Evolutionary conservation across 2,888 invertebrate species (phyloP), one percentile per base, ranked within the genome.

Genomic region (Phymatocera aterrima): DNA sequence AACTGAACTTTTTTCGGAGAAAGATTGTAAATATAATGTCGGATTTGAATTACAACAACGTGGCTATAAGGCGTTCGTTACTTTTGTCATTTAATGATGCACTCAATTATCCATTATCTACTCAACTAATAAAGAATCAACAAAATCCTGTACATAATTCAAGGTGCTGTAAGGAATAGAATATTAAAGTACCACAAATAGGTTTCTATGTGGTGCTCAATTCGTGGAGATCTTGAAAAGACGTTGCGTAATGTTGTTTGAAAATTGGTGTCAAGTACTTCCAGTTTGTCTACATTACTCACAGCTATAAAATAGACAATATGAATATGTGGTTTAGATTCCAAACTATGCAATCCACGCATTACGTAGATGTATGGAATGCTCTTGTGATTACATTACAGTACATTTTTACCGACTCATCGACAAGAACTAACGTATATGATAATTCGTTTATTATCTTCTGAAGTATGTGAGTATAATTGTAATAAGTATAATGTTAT

Each of bases 341-440:
- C 37, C 8, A 37, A n/a, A n/a, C 15, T 12, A 31, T 61, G 28
- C 8, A 34, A 61, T 64, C 15, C n/a, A 24, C 12, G 24, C 12
- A 60, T 12, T 12, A 3, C n/a, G 60, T 60, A 60, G 28, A 31
- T 4, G 31, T 31, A 60, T 28, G 15, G 2, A 10, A 43, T 31
- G 15, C 31, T 31, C 1, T 57, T 4, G 5, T 28, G 3, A 51
- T 28, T 15, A 57, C 15, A 28, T 10, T 57, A 21, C n/a, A 64
- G 37, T 64, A 15, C 21, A 31, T 60, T 28, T 51, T 28, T 60
- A 28, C 12, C 61, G 37, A 64, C 37, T 64, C 61, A 37, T 64
- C 61, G 61, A 64, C 61, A 21, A 64, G 6, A 37, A 64, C 61
- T 64, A 64, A 64, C 18, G 34, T 64, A 64, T 18, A 64, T 64